Conservation (phyloP, 2,888 invertebrate genomes). For the Serrognathus titanus region DNA sequence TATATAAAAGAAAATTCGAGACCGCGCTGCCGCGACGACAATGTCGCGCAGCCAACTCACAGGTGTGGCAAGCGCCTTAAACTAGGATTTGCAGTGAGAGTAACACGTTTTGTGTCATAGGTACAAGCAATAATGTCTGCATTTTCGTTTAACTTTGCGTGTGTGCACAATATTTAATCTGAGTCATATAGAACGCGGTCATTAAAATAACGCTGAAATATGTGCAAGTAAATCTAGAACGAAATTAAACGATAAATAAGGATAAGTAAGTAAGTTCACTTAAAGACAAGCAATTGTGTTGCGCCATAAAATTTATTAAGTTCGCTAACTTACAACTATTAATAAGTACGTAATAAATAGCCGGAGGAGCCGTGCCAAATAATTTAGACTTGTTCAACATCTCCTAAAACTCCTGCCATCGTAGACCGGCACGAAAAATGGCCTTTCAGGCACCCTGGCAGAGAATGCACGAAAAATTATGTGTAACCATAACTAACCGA, state of each 20-base stretch:
- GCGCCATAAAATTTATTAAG: slow-evolving; percentile 1
- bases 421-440: slow-evolving; percentile 37
- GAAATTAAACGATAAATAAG: background rate
- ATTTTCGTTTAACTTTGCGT: too few relatives aligned
- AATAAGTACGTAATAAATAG: slow-evolving; percentile 14
- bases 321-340: slow-evolving; percentile 12
- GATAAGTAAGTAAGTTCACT: background rate
- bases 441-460: slow-evolving; percentile 33
- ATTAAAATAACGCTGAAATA: background rate
- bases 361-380: slow-evolving; percentile 25
- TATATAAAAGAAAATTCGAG: too few relatives aligned
- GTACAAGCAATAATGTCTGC: too few relatives aligned
- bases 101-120: too few relatives aligned
- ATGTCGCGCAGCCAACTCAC: too few relatives aligned
- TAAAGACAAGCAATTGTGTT: slow-evolving; percentile 1
- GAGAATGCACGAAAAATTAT: slow-evolving; percentile 39
- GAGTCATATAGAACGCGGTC: background rate
- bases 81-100: too few relatives aligned
- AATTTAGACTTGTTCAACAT: slow-evolving; percentile 30
- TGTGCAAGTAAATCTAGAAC: background rate
- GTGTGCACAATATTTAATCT: too few relatives aligned
- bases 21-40: too few relatives aligned
- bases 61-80: too few relatives aligned
- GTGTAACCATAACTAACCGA: slow-evolving; percentile 36
- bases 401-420: slow-evolving; percentile 25